Evolutionary conservation across 2,888 invertebrate species (phyloP).

Genomic region (Cistogaster globosa): DNA sequence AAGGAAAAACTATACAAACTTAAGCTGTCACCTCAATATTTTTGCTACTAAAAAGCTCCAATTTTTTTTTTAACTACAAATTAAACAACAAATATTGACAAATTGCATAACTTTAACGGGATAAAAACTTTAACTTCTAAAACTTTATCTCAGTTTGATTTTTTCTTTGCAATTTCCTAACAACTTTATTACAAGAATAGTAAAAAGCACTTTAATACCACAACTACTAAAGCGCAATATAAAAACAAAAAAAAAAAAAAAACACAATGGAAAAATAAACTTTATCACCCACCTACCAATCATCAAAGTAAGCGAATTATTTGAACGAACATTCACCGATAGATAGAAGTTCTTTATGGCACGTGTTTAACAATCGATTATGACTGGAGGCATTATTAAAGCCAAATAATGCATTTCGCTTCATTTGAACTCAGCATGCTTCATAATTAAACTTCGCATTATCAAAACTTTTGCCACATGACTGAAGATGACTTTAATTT

Average conservation of each 20-base stretch:
- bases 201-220: background rate
- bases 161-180: background rate
- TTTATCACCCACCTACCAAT: conserved; percentile 37
- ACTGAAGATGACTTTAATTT: conserved; percentile 14
- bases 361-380: conserved; percentile 63
- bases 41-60: too few species aligned
- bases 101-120: background rate
- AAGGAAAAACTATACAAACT: too few species aligned
- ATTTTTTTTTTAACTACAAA: too few species aligned
- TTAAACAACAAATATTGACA: background rate
- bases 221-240: conserved; percentile 14
- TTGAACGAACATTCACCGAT: conserved; percentile 1
- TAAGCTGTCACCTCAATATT: too few species aligned
- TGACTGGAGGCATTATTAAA: conserved; percentile 51
- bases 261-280: background rate
- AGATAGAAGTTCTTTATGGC: conserved; percentile 7
- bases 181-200: background rate
- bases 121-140: background rate
- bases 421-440: background rate
- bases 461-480: conserved; percentile 48
- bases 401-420: conserved; percentile 7
- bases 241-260: background rate
- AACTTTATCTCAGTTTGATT: background rate
- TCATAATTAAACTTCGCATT: conserved; percentile 26
- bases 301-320: conserved; percentile 15